These are phyloP conservation scores for Halcyon smyrnensis DNA, from an alignment of 2,797 vertebrate genomes.

Conservation along the genomic window DNA sequence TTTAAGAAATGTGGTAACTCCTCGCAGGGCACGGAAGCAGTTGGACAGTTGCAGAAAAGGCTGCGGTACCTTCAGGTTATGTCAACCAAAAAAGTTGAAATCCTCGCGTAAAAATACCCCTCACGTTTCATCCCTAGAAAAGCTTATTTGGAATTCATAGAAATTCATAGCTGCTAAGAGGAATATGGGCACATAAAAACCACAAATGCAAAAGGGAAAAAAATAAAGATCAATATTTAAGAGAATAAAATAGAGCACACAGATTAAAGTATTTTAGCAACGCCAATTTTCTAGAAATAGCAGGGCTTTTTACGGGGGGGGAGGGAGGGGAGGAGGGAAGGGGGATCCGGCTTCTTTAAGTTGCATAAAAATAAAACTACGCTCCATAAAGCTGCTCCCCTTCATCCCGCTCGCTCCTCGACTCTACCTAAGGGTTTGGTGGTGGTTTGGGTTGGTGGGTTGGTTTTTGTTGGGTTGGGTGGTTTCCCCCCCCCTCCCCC, in stretches of 20 bases:
- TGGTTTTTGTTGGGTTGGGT: neutral
- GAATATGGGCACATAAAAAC: conserved; percentile 1
- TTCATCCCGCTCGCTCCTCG: conserved; percentile 55
- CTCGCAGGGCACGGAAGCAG: conserved; percentile 59
- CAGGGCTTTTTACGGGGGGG: neutral
- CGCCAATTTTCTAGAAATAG: conserved; percentile 30
- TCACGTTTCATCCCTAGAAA: conserved; percentile 43
- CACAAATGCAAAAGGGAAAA: neutral
- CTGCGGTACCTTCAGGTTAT: conserved; percentile 21
- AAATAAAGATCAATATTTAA: neutral
- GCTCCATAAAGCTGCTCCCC: conserved; percentile 60
- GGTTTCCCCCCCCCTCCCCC: too few species aligned
- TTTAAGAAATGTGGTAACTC: conserved; percentile 58
- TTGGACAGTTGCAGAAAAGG: conserved; percentile 30
- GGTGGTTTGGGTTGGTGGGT: neutral
- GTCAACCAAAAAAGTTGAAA: conserved; percentile 67
- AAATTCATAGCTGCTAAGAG: conserved; percentile 49
- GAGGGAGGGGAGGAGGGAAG: neutral
- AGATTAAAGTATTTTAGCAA: conserved; percentile 35
- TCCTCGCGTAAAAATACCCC: conserved; percentile 42
- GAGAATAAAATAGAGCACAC: conserved; percentile 23
- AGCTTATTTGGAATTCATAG: conserved; percentile 47
- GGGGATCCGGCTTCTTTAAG: conserved; percentile 62
- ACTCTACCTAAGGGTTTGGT: conserved; percentile 16
- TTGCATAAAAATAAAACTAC: conserved; percentile 75